Conservation (phyloP, 2,888 invertebrate species). For the Volucella inflata region DNA sequence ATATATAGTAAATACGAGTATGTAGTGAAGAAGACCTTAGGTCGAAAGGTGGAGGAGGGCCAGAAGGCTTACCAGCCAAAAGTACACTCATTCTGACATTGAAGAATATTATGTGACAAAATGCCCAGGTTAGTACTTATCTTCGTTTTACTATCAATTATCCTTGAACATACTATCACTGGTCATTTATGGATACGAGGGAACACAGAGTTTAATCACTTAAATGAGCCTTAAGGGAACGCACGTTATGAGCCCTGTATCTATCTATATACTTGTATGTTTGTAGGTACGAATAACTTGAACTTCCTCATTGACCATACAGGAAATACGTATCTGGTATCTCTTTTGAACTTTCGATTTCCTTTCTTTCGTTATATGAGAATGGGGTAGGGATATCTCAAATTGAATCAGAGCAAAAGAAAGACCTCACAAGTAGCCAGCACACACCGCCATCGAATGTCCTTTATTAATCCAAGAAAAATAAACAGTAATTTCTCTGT, state of each 20-base stretch:
- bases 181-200: neutral
- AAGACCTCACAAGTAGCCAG: slow-evolving; percentile 20
- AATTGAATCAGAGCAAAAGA: neutral
- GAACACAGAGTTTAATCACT: slow-evolving; percentile 47
- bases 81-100: slow-evolving; percentile 40
- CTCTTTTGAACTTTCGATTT: slow-evolving; percentile 47
- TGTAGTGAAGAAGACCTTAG: neutral
- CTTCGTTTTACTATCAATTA: slow-evolving; percentile 55
- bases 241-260: slow-evolving; percentile 8
- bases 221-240: slow-evolving; percentile 23
- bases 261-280: neutral
- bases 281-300: slow-evolving; percentile 25
- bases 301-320: slow-evolving; percentile 7
- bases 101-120: slow-evolving; percentile 65
- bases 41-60: too few species aligned
- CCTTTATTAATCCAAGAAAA: slow-evolving; percentile 50
- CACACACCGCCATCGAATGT: slow-evolving; percentile 16
- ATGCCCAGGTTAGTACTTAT: slow-evolving; percentile 46
- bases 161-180: slow-evolving; percentile 10
- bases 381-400: slow-evolving; percentile 41
- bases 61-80: neutral
- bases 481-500: slow-evolving; percentile 69
- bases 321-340: neutral
- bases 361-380: slow-evolving; percentile 16
- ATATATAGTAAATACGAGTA: too few species aligned